Evolutionary conservation across 2,888 invertebrate genomes (phyloP), one percentile per base, ranked within the genome.

Genomic region (Lasius platythorax): DNA sequence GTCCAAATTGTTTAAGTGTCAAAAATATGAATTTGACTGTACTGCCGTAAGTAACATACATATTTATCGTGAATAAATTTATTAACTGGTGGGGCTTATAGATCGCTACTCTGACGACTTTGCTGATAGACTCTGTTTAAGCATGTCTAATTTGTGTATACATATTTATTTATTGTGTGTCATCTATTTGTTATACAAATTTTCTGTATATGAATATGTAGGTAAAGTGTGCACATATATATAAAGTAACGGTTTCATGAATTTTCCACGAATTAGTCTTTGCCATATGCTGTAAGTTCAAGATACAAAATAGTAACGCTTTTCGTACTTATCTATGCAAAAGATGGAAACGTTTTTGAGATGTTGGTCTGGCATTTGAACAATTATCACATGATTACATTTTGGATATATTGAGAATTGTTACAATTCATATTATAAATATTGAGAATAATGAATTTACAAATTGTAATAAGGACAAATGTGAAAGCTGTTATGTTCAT

Each of bases 61-160:
- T 87, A 87, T 91, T 92, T 91, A 87, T 88, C 79, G 84, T 85
- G 82, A 84, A 87, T 72, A 89, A 91, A 88, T 91, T 92, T 85
- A 88, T 89, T 89, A 87, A 89, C 87, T 87, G 88, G 84, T 91
- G 90, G 87, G 89, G 89, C 89, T 90, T 89, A 50, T 50, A 82
- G 87, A 86, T 91, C 87, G 88, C 87, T 88, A 87, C 87, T 89
- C 87, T 85, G 92, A 91, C 89, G 84, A 90, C 85, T 90, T 91
- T 84, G 87, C 91, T 89, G 92, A 91, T 87, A 90, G 93, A 91
- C 91, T 91, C 83, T 91, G 91, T 92, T 92, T 89, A 76, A 82
- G 86, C 73, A 87, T 87, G 61, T 87, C 85, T 50, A 68, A 43
- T 85, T 66, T 82, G 78, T 87, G 81, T 79, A 76, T 87, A 87